Percentiles rank a stretch among this genome's conserved stretches.
phyloP scores from a whole-genome alignment of 2,888 invertebrate genomes.

The Hoplodrina ambigua region DNA sequence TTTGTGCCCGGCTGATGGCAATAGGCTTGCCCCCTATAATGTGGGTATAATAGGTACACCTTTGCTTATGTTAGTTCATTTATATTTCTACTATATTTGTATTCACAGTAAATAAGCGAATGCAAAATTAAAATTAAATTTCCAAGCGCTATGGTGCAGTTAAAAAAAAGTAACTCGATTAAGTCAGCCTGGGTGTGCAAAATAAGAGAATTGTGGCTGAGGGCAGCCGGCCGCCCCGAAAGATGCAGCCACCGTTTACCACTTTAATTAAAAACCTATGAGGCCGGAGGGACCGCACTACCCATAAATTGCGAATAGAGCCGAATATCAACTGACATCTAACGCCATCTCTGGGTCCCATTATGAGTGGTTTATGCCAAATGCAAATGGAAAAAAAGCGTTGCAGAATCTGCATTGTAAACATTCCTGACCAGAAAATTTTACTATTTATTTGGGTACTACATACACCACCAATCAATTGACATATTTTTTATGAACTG shows the following conservation, averaged over 20 bases:
- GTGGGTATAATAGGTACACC: no score
- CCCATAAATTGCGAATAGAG: constrained; percentile 60
- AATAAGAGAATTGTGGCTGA: constrained; percentile 52
- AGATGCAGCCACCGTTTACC: constrained; percentile 63
- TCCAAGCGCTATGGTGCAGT: constrained; percentile 26
- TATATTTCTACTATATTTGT: neutral
- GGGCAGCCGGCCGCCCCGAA: constrained; percentile 30
- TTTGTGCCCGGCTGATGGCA: no score
- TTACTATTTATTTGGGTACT: no score
- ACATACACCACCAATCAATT: no score
- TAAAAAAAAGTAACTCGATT: constrained; percentile 50
- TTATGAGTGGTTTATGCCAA: constrained; percentile 28
- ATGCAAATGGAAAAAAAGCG: constrained; percentile 31
- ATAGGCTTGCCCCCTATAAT: no score
- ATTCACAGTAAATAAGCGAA: constrained; percentile 10
- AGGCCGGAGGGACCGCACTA: constrained; percentile 49
- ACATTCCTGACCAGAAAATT: neutral
- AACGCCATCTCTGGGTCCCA: constrained; percentile 31
- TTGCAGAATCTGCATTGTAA: constrained; percentile 5
- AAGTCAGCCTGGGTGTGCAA: constrained; percentile 35
- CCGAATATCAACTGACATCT: constrained; percentile 47
- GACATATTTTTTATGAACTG: no score
- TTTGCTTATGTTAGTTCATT: neutral
- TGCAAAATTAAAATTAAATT: constrained; percentile 26
- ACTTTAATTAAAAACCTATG: constrained; percentile 69